phyloP scores from a whole-genome alignment of 30 jellyfish, hydroid and myxozoan species.

The Turritopsis rubra region DNA sequence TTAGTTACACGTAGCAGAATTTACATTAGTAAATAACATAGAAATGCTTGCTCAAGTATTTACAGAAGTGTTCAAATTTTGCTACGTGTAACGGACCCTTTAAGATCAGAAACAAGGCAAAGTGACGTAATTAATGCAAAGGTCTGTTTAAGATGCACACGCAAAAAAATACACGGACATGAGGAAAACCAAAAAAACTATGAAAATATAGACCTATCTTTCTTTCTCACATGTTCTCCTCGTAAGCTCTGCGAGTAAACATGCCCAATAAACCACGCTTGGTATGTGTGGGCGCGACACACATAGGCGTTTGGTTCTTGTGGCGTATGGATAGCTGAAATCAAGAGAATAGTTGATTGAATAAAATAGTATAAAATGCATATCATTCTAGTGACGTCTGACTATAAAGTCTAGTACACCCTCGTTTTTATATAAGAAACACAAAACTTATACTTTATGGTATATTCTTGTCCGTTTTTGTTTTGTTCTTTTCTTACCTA shows the following conservation, averaged over 20 bases:
- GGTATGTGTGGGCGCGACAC: constrained; percentile 23
- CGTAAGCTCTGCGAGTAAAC: background rate
- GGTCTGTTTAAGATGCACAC: background rate
- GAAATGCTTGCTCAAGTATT: too few species aligned
- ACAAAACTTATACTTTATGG: too few species aligned
- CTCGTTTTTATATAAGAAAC: too few species aligned
- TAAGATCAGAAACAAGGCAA: background rate
- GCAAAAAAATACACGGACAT: background rate
- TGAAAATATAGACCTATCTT: background rate
- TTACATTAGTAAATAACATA: too few species aligned
- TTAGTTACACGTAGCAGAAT: too few species aligned
- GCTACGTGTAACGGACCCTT: too few species aligned
- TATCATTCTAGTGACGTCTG: too few species aligned
- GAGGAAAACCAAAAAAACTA: background rate
- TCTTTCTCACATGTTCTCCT: background rate
- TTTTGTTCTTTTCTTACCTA: too few species aligned
- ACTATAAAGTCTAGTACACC: too few species aligned
- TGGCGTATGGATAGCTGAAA: constrained; percentile 78
- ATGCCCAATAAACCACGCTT: constrained; percentile 14
- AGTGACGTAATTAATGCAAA: background rate
- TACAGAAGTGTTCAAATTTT: too few species aligned
- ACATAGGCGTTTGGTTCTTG: constrained; percentile 93
- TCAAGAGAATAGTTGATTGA: background rate
- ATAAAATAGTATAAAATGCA: background rate
- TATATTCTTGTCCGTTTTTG: too few species aligned